Percentiles rank a stretch among this genome's conserved stretches.
These are phyloP conservation scores for Theropithecus gelada DNA, from an alignment of 2,113 vertebrate species.

Conservation along the genomic window DNA sequence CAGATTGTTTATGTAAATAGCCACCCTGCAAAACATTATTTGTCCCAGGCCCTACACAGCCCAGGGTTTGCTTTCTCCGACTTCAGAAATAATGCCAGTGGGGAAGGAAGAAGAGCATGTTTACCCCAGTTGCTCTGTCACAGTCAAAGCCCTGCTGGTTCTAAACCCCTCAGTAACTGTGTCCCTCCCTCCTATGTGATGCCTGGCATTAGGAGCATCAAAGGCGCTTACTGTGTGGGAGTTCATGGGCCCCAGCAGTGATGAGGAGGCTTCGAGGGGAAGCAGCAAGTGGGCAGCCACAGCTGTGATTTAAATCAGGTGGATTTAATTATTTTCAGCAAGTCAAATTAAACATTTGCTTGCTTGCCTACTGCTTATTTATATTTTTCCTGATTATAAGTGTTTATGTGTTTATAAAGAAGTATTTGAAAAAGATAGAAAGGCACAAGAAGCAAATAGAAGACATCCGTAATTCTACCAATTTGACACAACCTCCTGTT, in stretches of 20 bases:
- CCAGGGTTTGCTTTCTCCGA: neutral
- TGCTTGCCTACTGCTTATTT: neutral
- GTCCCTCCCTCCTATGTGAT: neutral
- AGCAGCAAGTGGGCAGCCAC: too few relatives aligned
- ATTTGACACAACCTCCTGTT: neutral
- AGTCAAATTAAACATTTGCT: neutral
- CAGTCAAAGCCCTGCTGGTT: neutral
- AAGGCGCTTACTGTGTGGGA: neutral
- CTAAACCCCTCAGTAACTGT: neutral
- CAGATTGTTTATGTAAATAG: neutral
- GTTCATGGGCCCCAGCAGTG: neutral
- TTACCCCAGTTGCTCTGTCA: neutral
- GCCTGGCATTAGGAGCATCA: neutral
- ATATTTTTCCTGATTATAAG: neutral
- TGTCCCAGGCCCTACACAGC: neutral
- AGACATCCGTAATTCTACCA: neutral
- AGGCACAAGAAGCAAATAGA: neutral
- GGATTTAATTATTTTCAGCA: neutral
- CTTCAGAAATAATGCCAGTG: neutral
- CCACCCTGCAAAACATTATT: neutral
- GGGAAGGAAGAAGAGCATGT: neutral
- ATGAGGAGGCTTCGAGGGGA: neutral
- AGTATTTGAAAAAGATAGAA: neutral
- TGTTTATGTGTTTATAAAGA: neutral
- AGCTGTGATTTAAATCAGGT: neutral